Conservation (phyloP, 1,140 invertebrate genomes). For the Magallana ariakensis region DNA sequence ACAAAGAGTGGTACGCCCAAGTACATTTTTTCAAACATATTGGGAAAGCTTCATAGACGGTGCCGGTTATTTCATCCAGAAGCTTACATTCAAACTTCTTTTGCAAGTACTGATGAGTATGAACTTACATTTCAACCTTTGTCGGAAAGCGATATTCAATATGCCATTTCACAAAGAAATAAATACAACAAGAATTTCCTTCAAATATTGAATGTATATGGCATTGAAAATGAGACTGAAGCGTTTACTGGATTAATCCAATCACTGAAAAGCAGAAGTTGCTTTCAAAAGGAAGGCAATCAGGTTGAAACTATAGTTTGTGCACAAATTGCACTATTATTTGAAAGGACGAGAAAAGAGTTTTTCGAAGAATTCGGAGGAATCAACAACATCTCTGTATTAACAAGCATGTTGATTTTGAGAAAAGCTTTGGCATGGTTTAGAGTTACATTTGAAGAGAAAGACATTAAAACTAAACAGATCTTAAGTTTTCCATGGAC, state of each 20-base stretch:
- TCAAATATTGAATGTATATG: conserved; percentile 39
- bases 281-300: conserved; percentile 30
- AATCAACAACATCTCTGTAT: not conserved
- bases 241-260: conserved; percentile 29
- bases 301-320: conserved; percentile 10
- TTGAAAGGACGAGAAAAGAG: not conserved
- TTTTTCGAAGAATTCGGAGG: conserved; percentile 49
- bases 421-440: conserved; percentile 47
- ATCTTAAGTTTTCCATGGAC: conserved; percentile 46
- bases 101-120: too few relatives aligned
- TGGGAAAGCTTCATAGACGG: conserved; percentile 8
- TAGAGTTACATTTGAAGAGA: not conserved
- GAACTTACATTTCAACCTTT: too few relatives aligned
- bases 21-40: conserved; percentile 29
- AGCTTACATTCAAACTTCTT: too few relatives aligned
- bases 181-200: conserved; percentile 20
- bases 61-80: too few relatives aligned
- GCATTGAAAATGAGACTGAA: conserved; percentile 49
- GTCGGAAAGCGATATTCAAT: too few relatives aligned
- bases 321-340: conserved; percentile 8
- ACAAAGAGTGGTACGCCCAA: conserved; percentile 33
- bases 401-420: not conserved
- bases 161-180: conserved; percentile 9
- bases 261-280: conserved; percentile 14
- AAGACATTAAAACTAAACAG: not conserved